Base-by-base conservation (phyloP, 1,140 invertebrate genomes). In the Apis florea region DNA sequence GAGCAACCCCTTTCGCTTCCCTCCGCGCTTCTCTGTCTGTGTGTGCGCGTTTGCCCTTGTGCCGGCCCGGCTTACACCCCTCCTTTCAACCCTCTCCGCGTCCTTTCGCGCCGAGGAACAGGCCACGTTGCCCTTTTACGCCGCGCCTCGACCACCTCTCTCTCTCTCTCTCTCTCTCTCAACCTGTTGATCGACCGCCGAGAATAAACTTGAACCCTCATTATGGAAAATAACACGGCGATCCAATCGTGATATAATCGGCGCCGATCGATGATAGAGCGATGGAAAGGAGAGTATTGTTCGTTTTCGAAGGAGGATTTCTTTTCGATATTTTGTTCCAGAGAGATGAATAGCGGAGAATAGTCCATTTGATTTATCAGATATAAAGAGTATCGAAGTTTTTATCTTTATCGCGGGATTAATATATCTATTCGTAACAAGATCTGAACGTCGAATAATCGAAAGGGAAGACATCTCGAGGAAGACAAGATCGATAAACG, bases 111-210 rank as follows among this genome's bases (percentile, higher is more conserved):
- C 26, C 21, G 47, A 21, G 40, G 26, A 15, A 47, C 21, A 72
- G 75, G 72, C 63, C 53, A 70, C 59, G 63, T 49, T 56, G 47
- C 17, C 66, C 47, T 72, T 67, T 63, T n/a, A n/a, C 24, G 53
- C 79, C 70, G 70, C 82, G 61, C 72, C 72, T 71, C 66, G 67
- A 8, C 19, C 17, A 19, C 79, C 63, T 59, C 71, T 54, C 11
- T n/a, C 64, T 40, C 61, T 76, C 51, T 31, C 21, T 53, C 49
- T 58, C 58, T n/a, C 51, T 53, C 56, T 40, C 56, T 12, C 88
- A 89, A 91, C 90, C 90, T 91, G 90, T 91, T 91, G 90, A 91
- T 91, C 83, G 84, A 87, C 58, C n/a, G 77, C 85, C 31, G 64
- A 80, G 81, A 90, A 89, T 86, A 89, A 90, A 89, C 85, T 31